These are phyloP conservation scores for Synergus gifuensis DNA, from an alignment of 2,888 invertebrate genomes.

Conservation along the genomic window DNA sequence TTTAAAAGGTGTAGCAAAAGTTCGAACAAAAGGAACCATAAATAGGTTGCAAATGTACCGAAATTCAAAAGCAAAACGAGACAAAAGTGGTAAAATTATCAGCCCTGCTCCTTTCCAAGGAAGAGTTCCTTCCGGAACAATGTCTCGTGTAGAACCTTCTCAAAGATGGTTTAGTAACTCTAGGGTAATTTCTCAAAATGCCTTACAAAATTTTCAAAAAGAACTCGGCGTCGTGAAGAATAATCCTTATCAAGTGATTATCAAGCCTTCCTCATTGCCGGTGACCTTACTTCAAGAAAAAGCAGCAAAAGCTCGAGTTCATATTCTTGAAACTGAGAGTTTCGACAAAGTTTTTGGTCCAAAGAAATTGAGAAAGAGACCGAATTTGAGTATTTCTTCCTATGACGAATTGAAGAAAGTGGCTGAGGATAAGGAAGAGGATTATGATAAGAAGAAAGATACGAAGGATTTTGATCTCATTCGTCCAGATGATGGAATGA, in stretches of 20 bases:
- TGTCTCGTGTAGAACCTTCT: constrained; percentile 97
- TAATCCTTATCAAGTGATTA: constrained; percentile 98
- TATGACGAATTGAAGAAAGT: constrained; percentile 88
- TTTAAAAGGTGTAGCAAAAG: constrained; percentile 90
- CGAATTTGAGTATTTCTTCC: constrained; percentile 87
- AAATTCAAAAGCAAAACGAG: constrained; percentile 96
- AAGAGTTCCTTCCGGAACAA: constrained; percentile 91
- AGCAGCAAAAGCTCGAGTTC: constrained; percentile 93
- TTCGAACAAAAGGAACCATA: constrained; percentile 94
- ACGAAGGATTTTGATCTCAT: constrained; percentile 89
- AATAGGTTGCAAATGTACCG: constrained; percentile 98
- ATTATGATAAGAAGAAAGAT: constrained; percentile 87
- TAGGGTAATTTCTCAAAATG: constrained; percentile 95
- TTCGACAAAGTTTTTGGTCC: constrained; percentile 97
- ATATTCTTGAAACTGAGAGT: constrained; percentile 96
- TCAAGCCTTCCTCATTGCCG: constrained; percentile 97
- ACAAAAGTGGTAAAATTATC: constrained; percentile 93
- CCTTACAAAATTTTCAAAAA: constrained; percentile 93
- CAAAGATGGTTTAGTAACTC: constrained; percentile 99
- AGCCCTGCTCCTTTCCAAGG: constrained; percentile 98
- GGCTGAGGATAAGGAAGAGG: constrained; percentile 85
- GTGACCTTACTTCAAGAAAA: constrained; percentile 96
- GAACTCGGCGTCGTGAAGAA: constrained; percentile 96
- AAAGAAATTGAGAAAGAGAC: constrained; percentile 94
- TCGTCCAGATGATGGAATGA: constrained; percentile 88